Evolutionary conservation across 2,113 vertebrate genomes (phyloP), one percentile per base, ranked within the genome.

Genomic region (Rhipidura dahli): DNA sequence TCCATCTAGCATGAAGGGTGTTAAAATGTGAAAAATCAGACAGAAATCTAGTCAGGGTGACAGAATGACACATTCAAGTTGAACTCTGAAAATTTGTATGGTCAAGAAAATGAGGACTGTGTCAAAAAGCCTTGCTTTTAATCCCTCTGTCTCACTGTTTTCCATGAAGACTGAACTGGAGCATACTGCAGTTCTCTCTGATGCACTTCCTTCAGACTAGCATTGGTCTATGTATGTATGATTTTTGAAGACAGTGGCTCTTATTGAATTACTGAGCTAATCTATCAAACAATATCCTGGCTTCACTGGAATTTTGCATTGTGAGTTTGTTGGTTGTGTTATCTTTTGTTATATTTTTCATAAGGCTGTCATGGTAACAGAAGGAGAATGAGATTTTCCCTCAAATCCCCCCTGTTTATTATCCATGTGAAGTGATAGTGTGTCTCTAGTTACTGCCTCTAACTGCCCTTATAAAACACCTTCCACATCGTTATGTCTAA

Each of bases 311-410:
- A 87, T 80, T 93, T 85, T 78, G 63, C 63, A 49, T 85, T 59
- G 59, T 54, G 59, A 72, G 19, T 89, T 82, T 87, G 73, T 86
- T 63, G 39, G 12, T 39, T 96, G 30, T 73, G 42, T 59, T 85
- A 51, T 64, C 45, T 83, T 47, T 69, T 83, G 17, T 64, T 45
- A 37, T 57, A 61, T 65, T 88, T 93, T 85, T 88, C 47, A 22
- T 51, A 81, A 83, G 60, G 47, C 71, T 96, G 85, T 88, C 87
- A 96, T 88, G 60, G 78, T 68, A 96, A 96, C 82, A 77, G 85
- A 77, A 11, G 10, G 44, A 77, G 28, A 66, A 64, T 0, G 5
- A 83, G 27, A 56, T 96, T 86, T 93, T 84, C 65, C 59, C 66
- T 73, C 59, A 80, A 90, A 59, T 59, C 64, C 33, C 69, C 47